Base-by-base conservation (phyloP, 2,797 vertebrate species). In the Sparus aurata region DNA sequence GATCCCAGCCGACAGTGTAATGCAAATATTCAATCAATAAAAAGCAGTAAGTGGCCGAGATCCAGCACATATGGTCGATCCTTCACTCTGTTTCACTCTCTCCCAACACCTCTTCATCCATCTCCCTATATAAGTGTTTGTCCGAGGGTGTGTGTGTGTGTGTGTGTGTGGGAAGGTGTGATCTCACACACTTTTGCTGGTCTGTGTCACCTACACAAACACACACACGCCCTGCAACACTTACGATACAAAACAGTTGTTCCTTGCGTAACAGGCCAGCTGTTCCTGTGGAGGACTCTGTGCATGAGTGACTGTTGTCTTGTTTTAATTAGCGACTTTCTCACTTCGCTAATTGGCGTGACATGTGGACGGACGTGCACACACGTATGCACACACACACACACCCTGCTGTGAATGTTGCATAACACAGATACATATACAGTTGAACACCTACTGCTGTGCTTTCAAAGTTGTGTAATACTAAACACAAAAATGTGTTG, bases 81-180 rank as follows among this genome's bases (percentile, higher is more conserved):
- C 30, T 5, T 34, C 30, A 5, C 30, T 46, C 18, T 75, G 22
- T 45, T 70, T 46, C 55, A 16, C 50, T 60, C 34, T 43, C 25
- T 66, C 3, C 2, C 30, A 41, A 73, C 62, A 43, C 25, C 62
- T 73, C 52, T 25, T 58, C 38, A 5, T 12, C 54, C 15, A 46
- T 59, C 34, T 57, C 30, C 27, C 43, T 43, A 6, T 54, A 20
- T 22, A 41, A 15, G 53, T 7, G 7, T 65, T 5, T 43, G 18
- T 23, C 1, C 0, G 6, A 34, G 30, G 1, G 61, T 69, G 83
- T 53, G 13, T 62, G 25, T 58, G 12, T 30, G 7, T 18, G 45
- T 46, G 15, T 73, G 73, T 69, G 74, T 73, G 77, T 79, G 60
- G 83, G 82, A 83, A 72, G 80, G 75, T 77, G 82, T 74, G 64